A percentile compares a stretch with the other conserved stretches of the same genome.
These are phyloP conservation scores for Botia kubotai DNA, from an alignment of 2,797 vertebrate species.

Conservation along the genomic window DNA sequence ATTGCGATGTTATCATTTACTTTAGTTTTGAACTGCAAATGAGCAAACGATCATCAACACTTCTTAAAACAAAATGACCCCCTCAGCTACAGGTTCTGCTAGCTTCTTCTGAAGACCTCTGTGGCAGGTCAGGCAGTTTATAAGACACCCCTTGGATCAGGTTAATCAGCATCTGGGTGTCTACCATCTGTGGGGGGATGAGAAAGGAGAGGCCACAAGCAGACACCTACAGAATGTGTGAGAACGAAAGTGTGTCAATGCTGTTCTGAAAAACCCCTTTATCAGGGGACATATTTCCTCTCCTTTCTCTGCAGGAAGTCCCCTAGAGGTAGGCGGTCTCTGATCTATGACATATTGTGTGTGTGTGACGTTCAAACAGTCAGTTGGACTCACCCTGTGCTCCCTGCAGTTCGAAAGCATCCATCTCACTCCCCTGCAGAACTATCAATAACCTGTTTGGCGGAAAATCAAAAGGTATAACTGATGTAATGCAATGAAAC, in stretches of 20 bases:
- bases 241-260: constrained; percentile 22
- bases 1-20: not conserved
- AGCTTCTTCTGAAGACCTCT: constrained; percentile 4
- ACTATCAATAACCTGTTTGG: constrained; percentile 39
- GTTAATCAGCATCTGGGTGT: not conserved
- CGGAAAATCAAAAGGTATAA: constrained; percentile 40
- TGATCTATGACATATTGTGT: constrained; percentile 31
- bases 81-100: not conserved
- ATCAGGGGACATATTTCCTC: constrained; percentile 47
- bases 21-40: not conserved
- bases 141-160: not conserved
- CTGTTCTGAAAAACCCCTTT: constrained; percentile 31
- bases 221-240: constrained; percentile 16
- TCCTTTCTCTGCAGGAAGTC: constrained; percentile 25
- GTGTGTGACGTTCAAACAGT: constrained; percentile 41
- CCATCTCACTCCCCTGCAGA: constrained; percentile 43
- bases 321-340: constrained; percentile 28
- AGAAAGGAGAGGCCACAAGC: not conserved
- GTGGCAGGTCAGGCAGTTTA: not conserved
- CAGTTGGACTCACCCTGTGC: constrained; percentile 32
- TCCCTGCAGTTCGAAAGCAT: constrained; percentile 43
- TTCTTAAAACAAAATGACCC: not conserved
- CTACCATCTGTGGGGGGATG: constrained; percentile 10
- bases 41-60: not conserved
- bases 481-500: constrained; percentile 41